Percentiles rank a stretch among this genome's conserved stretches.
Conservation (phyloP, 2,113 vertebrate genomes). For the Panurus biarmicus region DNA sequence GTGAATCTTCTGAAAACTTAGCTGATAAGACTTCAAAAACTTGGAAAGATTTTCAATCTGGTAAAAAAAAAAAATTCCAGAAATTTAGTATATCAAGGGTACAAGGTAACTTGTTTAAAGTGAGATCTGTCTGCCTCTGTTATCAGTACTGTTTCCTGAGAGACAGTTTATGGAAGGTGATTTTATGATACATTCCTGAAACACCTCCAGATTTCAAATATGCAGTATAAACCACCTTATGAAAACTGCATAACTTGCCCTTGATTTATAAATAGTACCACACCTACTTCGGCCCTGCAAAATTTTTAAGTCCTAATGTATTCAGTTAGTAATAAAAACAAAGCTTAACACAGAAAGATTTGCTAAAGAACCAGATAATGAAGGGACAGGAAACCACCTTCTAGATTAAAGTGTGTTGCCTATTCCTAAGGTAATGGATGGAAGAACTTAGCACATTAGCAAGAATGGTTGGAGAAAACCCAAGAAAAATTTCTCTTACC, state of each 20-base stretch:
- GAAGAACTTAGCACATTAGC: conserved; percentile 26
- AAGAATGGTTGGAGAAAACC: conserved; percentile 14
- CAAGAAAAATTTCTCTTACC: conserved; percentile 24
- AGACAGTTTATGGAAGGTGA: conserved; percentile 73
- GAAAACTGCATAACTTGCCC: conserved; percentile 65
- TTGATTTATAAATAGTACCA: conserved; percentile 67
- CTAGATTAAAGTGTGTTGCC: conserved; percentile 29
- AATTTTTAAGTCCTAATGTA: conserved; percentile 38
- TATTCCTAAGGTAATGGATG: conserved; percentile 22
- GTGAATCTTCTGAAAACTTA: conserved; percentile 40
- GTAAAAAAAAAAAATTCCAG: conserved; percentile 56
- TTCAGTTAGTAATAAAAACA: conserved; percentile 35
- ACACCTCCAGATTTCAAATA: conserved; percentile 76
- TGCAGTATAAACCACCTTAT: conserved; percentile 71
- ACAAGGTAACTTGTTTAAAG: conserved; percentile 65
- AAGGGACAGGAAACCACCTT: conserved; percentile 42
- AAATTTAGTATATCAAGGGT: conserved; percentile 61
- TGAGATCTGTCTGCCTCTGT: conserved; percentile 62
- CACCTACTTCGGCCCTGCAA: conserved; percentile 49
- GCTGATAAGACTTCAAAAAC: conserved; percentile 65
- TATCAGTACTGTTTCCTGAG: conserved; percentile 73
- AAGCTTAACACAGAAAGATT: conserved; percentile 21
- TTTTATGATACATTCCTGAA: conserved; percentile 80
- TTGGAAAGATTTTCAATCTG: conserved; percentile 40
- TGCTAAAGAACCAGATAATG: background rate